Percentiles rank a stretch among this genome's conserved stretches.
These are phyloP conservation scores for Barnardius zonarius DNA, from an alignment of 2,113 vertebrate species.

Conservation along the genomic window DNA sequence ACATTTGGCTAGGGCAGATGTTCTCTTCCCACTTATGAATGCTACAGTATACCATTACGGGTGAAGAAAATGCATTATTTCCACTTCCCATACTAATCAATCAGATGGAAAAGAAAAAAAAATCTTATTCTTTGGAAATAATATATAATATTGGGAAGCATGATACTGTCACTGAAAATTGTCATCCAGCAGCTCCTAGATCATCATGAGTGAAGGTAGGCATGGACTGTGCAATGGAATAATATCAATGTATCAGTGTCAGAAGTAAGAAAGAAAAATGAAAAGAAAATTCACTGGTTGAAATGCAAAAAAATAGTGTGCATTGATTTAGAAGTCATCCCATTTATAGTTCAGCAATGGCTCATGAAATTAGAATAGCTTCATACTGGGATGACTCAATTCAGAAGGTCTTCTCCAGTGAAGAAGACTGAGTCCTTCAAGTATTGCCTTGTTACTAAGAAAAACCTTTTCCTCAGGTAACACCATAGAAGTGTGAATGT, in stretches of 20 bases:
- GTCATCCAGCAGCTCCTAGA: background rate
- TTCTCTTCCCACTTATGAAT: background rate
- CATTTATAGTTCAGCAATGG: background rate
- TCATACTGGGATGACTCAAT: background rate
- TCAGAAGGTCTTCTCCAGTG: background rate
- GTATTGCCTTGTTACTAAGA: background rate
- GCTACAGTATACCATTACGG: background rate
- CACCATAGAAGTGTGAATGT: background rate
- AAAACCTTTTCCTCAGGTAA: background rate
- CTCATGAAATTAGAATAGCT: background rate
- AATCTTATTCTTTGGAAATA: background rate
- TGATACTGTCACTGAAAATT: background rate
- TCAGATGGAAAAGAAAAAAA: background rate
- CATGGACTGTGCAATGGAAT: background rate
- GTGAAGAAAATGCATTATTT: background rate
- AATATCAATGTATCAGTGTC: background rate
- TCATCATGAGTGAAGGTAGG: background rate
- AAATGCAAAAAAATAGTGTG: background rate
- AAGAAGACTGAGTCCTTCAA: background rate
- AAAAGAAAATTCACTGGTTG: background rate
- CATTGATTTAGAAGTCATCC: background rate
- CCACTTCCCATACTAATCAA: background rate
- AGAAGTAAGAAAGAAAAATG: background rate
- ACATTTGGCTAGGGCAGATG: background rate
- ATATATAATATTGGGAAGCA: background rate